These are phyloP conservation scores for Globia sparganii DNA, from an alignment of 2,888 invertebrate genomes.

Conservation along the genomic window DNA sequence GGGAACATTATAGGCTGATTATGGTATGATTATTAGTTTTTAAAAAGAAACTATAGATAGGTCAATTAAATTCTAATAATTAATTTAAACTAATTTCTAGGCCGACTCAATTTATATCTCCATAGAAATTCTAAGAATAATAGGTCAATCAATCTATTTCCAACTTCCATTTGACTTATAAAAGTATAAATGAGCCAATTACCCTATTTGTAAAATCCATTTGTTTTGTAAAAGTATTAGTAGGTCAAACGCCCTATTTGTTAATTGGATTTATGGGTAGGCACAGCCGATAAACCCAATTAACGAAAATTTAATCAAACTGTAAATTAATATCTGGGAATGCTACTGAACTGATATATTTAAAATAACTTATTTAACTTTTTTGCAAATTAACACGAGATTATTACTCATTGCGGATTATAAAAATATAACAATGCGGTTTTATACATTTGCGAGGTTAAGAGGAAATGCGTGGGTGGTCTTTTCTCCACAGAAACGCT, in stretches of 20 bases:
- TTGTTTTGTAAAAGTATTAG: slow-evolving; percentile 17
- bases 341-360: slow-evolving; percentile 21
- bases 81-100: neutral
- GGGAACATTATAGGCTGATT: neutral
- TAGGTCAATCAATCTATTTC: neutral
- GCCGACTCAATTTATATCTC: neutral
- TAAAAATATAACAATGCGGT: neutral
- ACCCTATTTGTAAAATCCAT: neutral
- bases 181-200: neutral
- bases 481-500: too few species aligned
- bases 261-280: slow-evolving; percentile 30
- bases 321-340: slow-evolving; percentile 19
- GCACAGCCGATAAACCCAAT: slow-evolving; percentile 9
- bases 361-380: slow-evolving; percentile 20
- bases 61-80: neutral
- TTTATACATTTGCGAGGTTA: slow-evolving; percentile 5
- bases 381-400: neutral
- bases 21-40: neutral
- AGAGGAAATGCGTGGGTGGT: too few species aligned
- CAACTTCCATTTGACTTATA: neutral
- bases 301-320: slow-evolving; percentile 27
- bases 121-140: neutral
- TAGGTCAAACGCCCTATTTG: slow-evolving; percentile 15
- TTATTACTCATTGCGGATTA: neutral
- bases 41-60: neutral